These are phyloP conservation scores for Samia ricini DNA, from an alignment of 1,140 invertebrate genomes.

Conservation along the genomic window DNA sequence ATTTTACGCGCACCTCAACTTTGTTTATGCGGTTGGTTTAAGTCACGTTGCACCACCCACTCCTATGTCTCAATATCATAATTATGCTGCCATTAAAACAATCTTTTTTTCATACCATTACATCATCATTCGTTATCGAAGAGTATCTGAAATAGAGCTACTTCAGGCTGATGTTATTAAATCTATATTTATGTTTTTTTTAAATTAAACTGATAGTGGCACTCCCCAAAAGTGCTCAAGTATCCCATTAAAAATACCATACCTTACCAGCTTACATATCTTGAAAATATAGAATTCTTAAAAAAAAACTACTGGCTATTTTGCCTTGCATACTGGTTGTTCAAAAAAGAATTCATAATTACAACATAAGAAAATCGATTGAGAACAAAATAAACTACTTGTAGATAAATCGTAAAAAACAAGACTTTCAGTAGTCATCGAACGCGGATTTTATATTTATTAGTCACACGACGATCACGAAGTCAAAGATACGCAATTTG, in stretches of 20 bases:
- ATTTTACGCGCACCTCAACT: background rate
- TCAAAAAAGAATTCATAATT: too few relatives aligned
- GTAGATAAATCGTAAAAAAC: background rate
- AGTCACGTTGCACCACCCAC: background rate
- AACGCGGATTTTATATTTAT: background rate
- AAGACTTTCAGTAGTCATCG: background rate
- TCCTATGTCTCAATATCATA: background rate
- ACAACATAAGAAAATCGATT: background rate
- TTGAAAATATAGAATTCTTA: too few relatives aligned
- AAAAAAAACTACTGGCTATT: too few relatives aligned
- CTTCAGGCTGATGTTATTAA: background rate
- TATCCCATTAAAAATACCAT: too few relatives aligned
- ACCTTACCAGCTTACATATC: too few relatives aligned
- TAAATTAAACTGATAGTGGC: too few relatives aligned
- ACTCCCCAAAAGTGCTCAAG: too few relatives aligned
- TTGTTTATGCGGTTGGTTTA: background rate
- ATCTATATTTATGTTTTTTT: background rate
- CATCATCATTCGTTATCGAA: background rate
- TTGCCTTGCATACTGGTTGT: too few relatives aligned
- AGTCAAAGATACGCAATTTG: slow-evolving; percentile 9
- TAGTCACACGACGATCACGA: slow-evolving; percentile 7
- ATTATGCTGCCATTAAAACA: background rate
- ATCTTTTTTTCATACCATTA: background rate
- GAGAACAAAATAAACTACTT: background rate
- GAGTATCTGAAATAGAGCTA: background rate